Conservation (phyloP, 2,113 vertebrate species). For the Sarotherodon lohbergeri region DNA sequence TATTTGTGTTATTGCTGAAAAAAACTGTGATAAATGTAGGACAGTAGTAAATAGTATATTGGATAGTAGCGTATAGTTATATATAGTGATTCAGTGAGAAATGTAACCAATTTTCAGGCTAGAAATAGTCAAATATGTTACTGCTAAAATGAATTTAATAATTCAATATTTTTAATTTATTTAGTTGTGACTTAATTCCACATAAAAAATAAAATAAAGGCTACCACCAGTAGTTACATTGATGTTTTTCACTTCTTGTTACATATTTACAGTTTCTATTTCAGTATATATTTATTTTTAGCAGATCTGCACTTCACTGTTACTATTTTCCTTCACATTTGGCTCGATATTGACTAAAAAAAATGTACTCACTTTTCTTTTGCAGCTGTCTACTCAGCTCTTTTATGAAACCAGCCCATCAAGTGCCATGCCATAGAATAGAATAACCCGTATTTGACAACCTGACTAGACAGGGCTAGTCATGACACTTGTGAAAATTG, state of each 20-base stretch:
- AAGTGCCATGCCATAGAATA: not conserved
- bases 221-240: not conserved
- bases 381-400: not conserved
- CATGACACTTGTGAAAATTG: not conserved
- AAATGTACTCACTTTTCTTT: not conserved
- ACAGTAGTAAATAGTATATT: not conserved
- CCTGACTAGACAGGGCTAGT: not conserved
- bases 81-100: not conserved
- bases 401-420: not conserved
- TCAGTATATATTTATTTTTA: not conserved
- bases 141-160: not conserved
- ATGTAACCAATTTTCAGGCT: not conserved
- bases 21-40: rapidly evolving
- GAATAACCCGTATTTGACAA: not conserved
- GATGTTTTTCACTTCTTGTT: not conserved
- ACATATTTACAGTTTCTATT: not conserved
- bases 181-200: not conserved
- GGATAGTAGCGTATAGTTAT: not conserved
- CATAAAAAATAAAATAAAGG: not conserved
- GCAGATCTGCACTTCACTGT: not conserved
- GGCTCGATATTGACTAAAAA: not conserved
- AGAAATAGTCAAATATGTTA: not conserved
- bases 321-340: not conserved
- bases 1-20: not conserved
- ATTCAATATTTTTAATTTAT: not conserved